phyloP scores from a whole-genome alignment of 2,797 vertebrate species.

The Sparus aurata region DNA sequence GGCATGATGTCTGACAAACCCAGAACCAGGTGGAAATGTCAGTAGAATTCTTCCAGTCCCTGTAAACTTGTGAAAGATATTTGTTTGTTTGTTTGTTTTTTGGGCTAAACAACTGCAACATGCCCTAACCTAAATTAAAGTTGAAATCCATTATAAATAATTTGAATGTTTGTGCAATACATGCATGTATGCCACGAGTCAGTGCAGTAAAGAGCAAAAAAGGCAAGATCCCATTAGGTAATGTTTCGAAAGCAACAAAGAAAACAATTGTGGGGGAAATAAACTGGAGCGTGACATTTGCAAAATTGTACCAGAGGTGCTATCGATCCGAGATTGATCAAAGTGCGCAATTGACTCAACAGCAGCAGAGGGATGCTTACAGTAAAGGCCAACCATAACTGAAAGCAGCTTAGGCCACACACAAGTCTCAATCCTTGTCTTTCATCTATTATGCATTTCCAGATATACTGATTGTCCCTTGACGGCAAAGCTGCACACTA shows the following conservation, averaged over 20 bases:
- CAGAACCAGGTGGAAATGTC: not conserved
- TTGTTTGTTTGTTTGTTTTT: not conserved
- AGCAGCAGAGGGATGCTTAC: conserved; percentile 54
- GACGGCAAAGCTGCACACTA: conserved; percentile 1
- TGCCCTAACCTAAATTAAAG: not conserved
- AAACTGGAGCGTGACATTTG: conserved; percentile 23
- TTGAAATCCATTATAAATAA: not conserved
- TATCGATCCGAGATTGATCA: conserved; percentile 65
- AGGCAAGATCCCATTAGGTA: not conserved
- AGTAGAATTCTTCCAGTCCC: not conserved
- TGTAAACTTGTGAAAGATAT: not conserved
- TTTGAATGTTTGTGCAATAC: not conserved
- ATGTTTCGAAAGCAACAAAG: conserved; percentile 11
- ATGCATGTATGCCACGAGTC: conserved; percentile 7
- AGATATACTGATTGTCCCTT: conserved; percentile 33
- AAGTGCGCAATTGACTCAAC: conserved; percentile 51
- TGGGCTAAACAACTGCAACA: not conserved
- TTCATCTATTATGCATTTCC: conserved; percentile 43
- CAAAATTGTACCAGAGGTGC: conserved; percentile 39
- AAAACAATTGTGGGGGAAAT: conserved; percentile 7
- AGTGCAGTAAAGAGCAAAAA: conserved; percentile 4
- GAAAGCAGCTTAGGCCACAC: conserved; percentile 35
- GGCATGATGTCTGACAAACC: conserved; percentile 19
- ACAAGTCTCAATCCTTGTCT: conserved; percentile 18
- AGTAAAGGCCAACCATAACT: conserved; percentile 43